Evolutionary conservation across 1,140 invertebrate genomes (phyloP), one percentile per base, ranked within the genome.

Genomic region (Pachyrhynchus sulphureomaculatus): DNA sequence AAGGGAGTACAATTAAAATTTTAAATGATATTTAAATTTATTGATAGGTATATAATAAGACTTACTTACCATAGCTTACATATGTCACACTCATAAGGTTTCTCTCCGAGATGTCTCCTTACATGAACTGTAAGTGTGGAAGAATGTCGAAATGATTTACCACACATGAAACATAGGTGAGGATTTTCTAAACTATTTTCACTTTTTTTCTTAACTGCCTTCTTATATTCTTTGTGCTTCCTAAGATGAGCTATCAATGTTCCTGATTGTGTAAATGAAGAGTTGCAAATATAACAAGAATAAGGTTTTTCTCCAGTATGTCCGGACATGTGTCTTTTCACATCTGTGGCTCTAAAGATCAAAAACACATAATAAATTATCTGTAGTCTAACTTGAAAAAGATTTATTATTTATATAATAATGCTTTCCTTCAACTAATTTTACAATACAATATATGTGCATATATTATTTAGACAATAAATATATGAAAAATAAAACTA

Each of bases 241-340:
- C 70, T 63, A 57, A 70, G 68, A 45, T 85, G 83, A 17, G 77
- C 67, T 42, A 75, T 79, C 42, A 83, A 58, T 8, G 80, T 81
- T 0, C 81, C 80, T 15, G 79, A 74, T 63, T 85, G 84, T 0
- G 81, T 81, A 66, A 85, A 87, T 2, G 74, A 67, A 33, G 79
- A 79, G 1, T 80, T 71, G 66, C 85, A 86, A 9, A 82, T 71
- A 13, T 68, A 72, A 69, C 87, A 89, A 68, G 83, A 83, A 66
- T 85, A 85, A 0, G 87, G 88, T 70, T 84, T 85, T 64, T 89
- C 86, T 0, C 88, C 88, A 2, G 87, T 88, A 71, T 90, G 88
- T 41, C 81, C 83, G 47, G 85, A 77, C 51, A 61, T 21, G 32
- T 74, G 71, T 51, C 68, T 51, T 33, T 72, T 67, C 13, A 73